A percentile compares a stretch with the other conserved stretches of the same genome.
These are phyloP conservation scores for Platycheirus rosarum DNA, from an alignment of 2,888 invertebrate species.

Conservation along the genomic window DNA sequence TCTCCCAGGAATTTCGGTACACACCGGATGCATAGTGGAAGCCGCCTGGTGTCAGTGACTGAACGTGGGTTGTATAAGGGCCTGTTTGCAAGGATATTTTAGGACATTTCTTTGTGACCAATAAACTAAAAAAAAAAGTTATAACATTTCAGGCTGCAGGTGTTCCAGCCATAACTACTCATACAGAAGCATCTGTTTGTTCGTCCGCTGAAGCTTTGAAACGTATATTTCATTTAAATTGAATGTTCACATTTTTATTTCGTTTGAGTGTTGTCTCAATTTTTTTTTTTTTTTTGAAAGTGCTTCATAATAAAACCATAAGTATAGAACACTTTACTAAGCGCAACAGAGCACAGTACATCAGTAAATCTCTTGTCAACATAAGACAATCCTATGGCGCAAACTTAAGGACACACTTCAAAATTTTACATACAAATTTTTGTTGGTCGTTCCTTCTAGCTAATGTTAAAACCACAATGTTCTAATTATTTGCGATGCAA, in stretches of 20 bases:
- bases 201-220: conserved; percentile 16
- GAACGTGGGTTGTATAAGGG: neutral
- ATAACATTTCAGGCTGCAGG: conserved; percentile 45
- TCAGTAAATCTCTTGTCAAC: conserved; percentile 23
- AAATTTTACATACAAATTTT: neutral
- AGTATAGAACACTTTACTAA: conserved; percentile 34
- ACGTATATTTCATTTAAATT: conserved; percentile 34
- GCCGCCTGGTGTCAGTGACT: neutral
- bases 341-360: neutral
- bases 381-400: conserved; percentile 40
- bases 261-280: neutral
- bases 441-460: neutral
- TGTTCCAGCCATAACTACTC: conserved; percentile 13
- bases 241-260: conserved; percentile 14
- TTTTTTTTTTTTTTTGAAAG: conserved; percentile 17
- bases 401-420: conserved; percentile 35
- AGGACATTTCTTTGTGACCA: conserved; percentile 48
- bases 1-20: conserved; percentile 57
- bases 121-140: conserved; percentile 33
- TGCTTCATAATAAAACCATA: conserved; percentile 9
- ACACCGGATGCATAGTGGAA: conserved; percentile 51
- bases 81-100: conserved; percentile 2
- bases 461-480: conserved; percentile 36
- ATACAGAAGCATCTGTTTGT: neutral
- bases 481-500: conserved; percentile 56